A percentile compares a stretch with the other conserved stretches of the same genome.
These are phyloP conservation scores for Solenopsis invicta DNA, from an alignment of 1,140 invertebrate species.

Conservation along the genomic window DNA sequence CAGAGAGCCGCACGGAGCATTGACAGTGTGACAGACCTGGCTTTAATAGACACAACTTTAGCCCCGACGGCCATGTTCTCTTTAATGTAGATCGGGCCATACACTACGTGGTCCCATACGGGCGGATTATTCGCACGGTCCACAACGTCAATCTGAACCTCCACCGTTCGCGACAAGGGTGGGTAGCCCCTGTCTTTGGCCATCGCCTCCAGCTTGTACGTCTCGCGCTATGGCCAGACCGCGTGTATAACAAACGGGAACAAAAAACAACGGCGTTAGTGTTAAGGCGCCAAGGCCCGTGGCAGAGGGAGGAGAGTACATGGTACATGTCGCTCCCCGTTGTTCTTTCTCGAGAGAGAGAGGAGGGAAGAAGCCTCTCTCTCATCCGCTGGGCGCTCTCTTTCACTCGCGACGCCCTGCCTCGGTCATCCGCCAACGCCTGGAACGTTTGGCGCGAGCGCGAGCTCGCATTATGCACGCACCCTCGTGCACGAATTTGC, in stretches of 20 bases:
- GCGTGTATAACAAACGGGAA: conserved; percentile 88
- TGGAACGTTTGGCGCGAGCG: conserved; percentile 51
- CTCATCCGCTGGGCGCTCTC: conserved; percentile 1
- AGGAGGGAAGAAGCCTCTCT: conserved; percentile 14
- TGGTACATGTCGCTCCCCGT: conserved; percentile 46
- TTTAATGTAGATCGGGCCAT: conserved; percentile 98
- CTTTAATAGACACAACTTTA: conserved; percentile 98
- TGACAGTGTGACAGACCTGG: conserved; percentile 94
- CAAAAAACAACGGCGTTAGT: conserved; percentile 87
- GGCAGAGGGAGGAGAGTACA: conserved; percentile 63
- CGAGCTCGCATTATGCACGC: conserved; percentile 50
- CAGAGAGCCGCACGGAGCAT: conserved; percentile 79
- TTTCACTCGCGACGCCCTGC: conserved; percentile 14
- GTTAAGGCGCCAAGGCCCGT: conserved; percentile 71
- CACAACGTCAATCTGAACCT: conserved; percentile 99
- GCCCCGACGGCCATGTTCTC: conserved; percentile 98
- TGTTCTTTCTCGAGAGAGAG: not conserved
- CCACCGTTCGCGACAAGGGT: conserved; percentile 96
- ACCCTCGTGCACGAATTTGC: conserved; percentile 61
- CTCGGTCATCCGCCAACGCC: conserved; percentile 33
- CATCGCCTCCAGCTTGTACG: conserved; percentile 98
- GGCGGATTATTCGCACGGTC: conserved; percentile 98
- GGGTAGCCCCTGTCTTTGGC: conserved; percentile 98
- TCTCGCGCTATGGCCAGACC: conserved; percentile 93
- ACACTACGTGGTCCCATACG: conserved; percentile 98